Percentiles rank a stretch among this genome's conserved stretches.
phyloP scores from a whole-genome alignment of 2,888 invertebrate genomes.

The Phlogophora meticulosa region DNA sequence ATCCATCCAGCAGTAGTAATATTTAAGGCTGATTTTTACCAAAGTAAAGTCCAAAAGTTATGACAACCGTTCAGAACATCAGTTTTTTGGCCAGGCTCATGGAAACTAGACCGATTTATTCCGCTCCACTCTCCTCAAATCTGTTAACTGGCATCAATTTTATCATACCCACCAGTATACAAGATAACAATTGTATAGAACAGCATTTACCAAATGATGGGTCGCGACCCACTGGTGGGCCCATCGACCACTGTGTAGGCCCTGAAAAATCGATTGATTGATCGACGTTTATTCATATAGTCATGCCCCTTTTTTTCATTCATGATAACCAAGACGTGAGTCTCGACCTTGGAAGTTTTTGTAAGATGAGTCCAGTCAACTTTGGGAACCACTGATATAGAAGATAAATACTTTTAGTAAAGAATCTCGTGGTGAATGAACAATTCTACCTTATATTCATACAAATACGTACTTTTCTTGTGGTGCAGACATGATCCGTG shows the following conservation, averaged over 20 bases:
- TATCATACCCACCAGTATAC: not conserved
- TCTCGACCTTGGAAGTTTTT: too few relatives aligned
- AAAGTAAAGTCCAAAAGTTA: not conserved
- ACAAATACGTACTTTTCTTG: slow-evolving; percentile 93
- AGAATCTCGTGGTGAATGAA: not conserved
- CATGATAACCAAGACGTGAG: too few relatives aligned
- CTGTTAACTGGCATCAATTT: not conserved
- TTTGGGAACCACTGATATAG: too few relatives aligned
- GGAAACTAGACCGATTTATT: not conserved
- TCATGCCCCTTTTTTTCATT: too few relatives aligned
- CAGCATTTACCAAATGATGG: too few relatives aligned
- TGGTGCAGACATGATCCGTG: slow-evolving; percentile 94
- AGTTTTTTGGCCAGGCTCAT: not conserved
- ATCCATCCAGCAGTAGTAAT: not conserved
- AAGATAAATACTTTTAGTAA: too few relatives aligned
- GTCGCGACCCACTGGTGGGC: too few relatives aligned
- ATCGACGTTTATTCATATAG: too few relatives aligned
- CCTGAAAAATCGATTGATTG: too few relatives aligned
- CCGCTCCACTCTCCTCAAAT: not conserved
- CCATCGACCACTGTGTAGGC: too few relatives aligned
- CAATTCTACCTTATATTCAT: slow-evolving; percentile 28
- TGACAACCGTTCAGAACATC: too few relatives aligned
- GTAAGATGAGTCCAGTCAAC: too few relatives aligned
- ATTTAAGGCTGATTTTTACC: not conserved
- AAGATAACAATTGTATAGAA: not conserved